phyloP scores from a whole-genome alignment of 2,113 vertebrate species.

The Epinephelus lanceolatus region DNA sequence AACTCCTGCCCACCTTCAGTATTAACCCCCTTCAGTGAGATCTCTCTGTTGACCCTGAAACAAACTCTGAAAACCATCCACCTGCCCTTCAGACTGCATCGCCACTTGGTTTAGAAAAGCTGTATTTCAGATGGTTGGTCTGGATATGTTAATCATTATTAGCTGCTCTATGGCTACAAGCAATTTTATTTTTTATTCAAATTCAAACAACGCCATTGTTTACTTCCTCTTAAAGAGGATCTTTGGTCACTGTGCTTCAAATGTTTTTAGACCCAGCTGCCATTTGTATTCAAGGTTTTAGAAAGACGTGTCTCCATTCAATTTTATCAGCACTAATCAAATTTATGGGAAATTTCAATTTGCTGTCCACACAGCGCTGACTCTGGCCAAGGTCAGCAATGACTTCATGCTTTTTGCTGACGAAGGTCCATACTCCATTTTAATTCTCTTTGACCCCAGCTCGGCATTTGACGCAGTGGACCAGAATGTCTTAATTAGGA shows the following conservation, averaged over 20 bases:
- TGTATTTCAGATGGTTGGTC: not conserved
- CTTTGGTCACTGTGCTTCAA: not conserved
- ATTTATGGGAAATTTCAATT: no score
- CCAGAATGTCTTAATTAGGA: no score
- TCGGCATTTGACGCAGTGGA: no score
- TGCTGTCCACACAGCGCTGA: no score
- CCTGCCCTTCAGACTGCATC: not conserved
- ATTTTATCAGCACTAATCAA: no score
- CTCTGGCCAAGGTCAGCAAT: no score
- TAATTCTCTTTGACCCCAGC: no score
- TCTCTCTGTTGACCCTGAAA: no score
- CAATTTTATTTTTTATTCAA: not conserved
- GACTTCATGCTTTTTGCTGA: no score
- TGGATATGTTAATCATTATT: not conserved
- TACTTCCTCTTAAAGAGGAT: not conserved
- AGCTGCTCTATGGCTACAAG: not conserved
- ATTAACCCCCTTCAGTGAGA: not conserved
- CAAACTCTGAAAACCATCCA: not conserved
- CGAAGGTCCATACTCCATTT: no score
- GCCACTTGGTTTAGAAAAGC: not conserved
- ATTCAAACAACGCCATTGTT: not conserved
- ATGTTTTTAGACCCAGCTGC: not conserved
- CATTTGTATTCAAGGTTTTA: not conserved
- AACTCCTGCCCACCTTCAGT: not conserved
- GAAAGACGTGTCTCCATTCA: not conserved